Evolutionary conservation across 2,888 invertebrate genomes (phyloP).

Genomic region (Plagiodera versicolora): DNA sequence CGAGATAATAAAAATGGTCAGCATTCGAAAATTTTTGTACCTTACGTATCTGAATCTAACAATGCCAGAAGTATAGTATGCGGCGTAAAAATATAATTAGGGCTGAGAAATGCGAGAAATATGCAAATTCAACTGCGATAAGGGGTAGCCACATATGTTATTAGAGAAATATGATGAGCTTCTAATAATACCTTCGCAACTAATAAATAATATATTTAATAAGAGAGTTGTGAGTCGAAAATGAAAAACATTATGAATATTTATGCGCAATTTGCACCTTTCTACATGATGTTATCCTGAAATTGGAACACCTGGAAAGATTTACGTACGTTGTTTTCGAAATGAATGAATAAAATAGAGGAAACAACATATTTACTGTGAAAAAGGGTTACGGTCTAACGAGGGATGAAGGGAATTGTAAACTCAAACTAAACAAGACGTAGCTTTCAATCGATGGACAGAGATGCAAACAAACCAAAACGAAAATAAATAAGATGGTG

Average conservation of each 20-base stretch:
- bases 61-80: too few relatives aligned
- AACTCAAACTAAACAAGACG: background rate
- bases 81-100: constrained; percentile 25
- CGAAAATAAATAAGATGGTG: background rate
- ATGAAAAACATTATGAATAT: constrained; percentile 23
- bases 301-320: constrained; percentile 2
- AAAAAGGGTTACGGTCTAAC: background rate
- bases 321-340: too few relatives aligned
- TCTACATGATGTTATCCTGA: background rate
- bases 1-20: too few relatives aligned
- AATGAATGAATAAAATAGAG: too few relatives aligned
- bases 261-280: constrained; percentile 22
- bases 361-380: too few relatives aligned
- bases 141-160: constrained; percentile 27
- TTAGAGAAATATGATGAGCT: constrained; percentile 31
- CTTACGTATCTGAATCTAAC: too few relatives aligned
- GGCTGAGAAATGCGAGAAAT: constrained; percentile 23
- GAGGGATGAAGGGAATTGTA: background rate
- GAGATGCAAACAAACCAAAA: background rate
- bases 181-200: constrained; percentile 31
- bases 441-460: background rate
- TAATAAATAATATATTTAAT: constrained; percentile 37
- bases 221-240: constrained; percentile 37
- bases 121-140: constrained; percentile 28
- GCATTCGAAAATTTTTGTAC: too few relatives aligned